These are phyloP conservation scores for Lasioglossum figueresi DNA, from an alignment of 2,888 invertebrate genomes.

Conservation along the genomic window DNA sequence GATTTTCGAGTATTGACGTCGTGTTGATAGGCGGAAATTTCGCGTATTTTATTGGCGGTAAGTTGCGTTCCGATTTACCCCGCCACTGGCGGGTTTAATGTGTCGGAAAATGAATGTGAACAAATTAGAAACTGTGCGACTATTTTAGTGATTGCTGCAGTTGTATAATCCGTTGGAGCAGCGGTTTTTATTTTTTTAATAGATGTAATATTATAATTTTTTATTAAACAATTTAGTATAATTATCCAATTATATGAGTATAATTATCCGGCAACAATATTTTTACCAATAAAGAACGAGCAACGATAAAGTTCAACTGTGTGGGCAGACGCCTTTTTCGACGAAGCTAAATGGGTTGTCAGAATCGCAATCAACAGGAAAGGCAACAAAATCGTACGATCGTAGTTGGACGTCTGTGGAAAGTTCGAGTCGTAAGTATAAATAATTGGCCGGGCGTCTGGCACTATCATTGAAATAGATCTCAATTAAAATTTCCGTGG, in stretches of 20 bases:
- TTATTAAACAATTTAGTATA: no score
- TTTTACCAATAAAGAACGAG: neutral
- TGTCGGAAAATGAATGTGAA: constrained; percentile 9
- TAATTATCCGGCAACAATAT: neutral
- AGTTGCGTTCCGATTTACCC: constrained; percentile 3
- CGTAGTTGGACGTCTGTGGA: neutral
- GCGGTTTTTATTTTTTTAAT: no score
- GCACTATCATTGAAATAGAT: constrained; percentile 25
- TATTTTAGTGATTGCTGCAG: neutral
- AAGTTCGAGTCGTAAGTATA: neutral
- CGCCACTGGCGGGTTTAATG: neutral
- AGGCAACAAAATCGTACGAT: neutral
- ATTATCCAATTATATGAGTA: no score
- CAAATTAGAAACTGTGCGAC: neutral
- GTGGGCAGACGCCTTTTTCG: no score
- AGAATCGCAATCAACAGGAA: neutral
- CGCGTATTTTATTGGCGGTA: constrained; percentile 12
- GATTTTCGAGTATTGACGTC: constrained; percentile 16
- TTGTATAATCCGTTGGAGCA: neutral
- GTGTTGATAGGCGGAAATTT: neutral
- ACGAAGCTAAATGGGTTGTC: neutral
- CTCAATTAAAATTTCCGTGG: constrained; percentile 33
- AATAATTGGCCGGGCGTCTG: constrained; percentile 3
- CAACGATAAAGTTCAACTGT: neutral
- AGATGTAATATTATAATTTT: no score